A percentile compares a stretch with the other conserved stretches of the same genome.
phyloP scores from a whole-genome alignment of 2,797 vertebrate genomes.

The Lepilemur septentrionalis region DNA sequence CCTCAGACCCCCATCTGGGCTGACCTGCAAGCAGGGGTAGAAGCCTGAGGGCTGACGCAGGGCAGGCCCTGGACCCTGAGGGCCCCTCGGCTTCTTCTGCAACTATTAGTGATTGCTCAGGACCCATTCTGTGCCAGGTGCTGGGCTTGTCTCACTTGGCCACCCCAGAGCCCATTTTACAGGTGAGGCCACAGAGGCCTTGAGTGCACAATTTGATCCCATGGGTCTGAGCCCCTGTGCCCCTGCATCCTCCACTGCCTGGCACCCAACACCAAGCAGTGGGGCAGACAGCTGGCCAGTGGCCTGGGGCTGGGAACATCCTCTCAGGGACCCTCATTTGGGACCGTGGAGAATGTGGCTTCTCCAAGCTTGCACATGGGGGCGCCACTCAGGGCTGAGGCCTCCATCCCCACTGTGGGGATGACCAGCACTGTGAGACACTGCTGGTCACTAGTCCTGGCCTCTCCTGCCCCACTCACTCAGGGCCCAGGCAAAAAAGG shows the following conservation, averaged over 20 bases:
- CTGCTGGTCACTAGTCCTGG: background rate
- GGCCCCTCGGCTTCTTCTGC: background rate
- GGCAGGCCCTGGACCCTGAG: too few species aligned
- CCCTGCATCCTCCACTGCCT: background rate
- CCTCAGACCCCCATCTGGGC: background rate
- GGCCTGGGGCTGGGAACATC: background rate
- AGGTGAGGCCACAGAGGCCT: background rate
- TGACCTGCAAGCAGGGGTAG: background rate
- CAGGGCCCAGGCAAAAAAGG: background rate
- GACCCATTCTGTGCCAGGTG: fast-evolving
- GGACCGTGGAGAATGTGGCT: background rate
- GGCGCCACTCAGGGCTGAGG: background rate
- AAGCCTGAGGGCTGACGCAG: background rate
- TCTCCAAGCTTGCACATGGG: background rate
- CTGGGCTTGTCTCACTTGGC: background rate
- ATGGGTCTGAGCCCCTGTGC: background rate
- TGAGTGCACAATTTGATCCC: background rate
- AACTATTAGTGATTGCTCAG: background rate
- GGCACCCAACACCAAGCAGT: background rate
- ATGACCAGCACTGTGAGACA: background rate
- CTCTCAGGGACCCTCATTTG: background rate
- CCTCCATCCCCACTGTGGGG: background rate
- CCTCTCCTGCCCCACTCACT: background rate
- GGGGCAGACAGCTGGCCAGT: background rate
- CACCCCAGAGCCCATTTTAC: background rate